Conservation (phyloP, 2,888 invertebrate species). For the Cerceris rybyensis region DNA sequence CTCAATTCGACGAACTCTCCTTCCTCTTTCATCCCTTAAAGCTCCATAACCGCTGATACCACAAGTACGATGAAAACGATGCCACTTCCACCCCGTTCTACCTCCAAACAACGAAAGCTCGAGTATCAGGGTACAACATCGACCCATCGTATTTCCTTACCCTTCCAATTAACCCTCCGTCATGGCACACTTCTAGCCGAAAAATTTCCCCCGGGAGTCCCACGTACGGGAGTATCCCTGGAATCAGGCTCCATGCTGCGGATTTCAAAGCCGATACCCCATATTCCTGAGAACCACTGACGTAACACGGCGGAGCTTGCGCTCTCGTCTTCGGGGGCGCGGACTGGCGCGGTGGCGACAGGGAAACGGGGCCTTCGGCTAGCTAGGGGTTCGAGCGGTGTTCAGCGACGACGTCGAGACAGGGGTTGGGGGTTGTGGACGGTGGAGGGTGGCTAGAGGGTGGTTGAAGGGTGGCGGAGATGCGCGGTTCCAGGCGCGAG, state of each 20-base stretch:
- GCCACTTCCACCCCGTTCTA: background rate
- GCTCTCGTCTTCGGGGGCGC: slow-evolving; percentile 57
- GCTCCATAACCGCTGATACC: no score
- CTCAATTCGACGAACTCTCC: no score
- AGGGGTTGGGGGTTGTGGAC: slow-evolving; percentile 29
- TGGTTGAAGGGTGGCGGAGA: slow-evolving; percentile 14
- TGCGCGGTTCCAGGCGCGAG: slow-evolving; percentile 31
- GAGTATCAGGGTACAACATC: background rate
- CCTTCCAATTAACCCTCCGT: slow-evolving; percentile 42
- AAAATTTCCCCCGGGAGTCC: slow-evolving; percentile 51
- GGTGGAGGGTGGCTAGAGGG: slow-evolving; percentile 28
- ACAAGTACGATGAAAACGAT: no score
- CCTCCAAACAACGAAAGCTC: background rate
- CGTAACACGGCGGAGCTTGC: slow-evolving; percentile 51
- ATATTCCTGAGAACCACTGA: slow-evolving; percentile 38
- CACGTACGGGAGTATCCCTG: background rate
- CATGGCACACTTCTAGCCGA: slow-evolving; percentile 35
- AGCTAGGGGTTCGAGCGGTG: slow-evolving; percentile 54
- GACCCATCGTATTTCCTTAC: slow-evolving; percentile 13
- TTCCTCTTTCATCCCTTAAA: no score
- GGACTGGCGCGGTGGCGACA: slow-evolving; percentile 57
- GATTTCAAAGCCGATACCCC: slow-evolving; percentile 7
- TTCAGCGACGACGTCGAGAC: slow-evolving; percentile 30
- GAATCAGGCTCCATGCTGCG: background rate
- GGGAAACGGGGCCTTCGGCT: slow-evolving; percentile 48